Conservation (phyloP, 2,113 vertebrate species). For the Saccopteryx bilineata region DNA sequence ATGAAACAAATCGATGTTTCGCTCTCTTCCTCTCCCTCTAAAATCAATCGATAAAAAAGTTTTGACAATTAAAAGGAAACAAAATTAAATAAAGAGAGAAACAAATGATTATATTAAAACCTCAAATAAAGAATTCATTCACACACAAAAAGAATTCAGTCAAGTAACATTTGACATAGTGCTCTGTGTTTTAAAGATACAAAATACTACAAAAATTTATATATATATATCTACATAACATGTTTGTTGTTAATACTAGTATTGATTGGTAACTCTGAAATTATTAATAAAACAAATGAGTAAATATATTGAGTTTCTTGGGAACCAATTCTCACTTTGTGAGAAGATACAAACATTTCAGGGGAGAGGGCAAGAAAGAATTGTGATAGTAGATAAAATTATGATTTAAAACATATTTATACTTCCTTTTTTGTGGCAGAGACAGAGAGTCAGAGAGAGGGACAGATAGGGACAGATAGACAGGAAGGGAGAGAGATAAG, state of each 20-base stretch:
- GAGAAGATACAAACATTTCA: neutral
- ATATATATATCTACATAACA: neutral
- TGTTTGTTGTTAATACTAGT: neutral
- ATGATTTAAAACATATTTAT: neutral
- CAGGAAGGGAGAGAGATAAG: no score
- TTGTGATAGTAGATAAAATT: neutral
- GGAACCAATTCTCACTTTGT: neutral
- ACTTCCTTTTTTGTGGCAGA: neutral
- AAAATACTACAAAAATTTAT: neutral
- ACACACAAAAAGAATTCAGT: neutral
- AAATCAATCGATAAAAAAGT: no score
- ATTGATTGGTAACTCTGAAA: neutral
- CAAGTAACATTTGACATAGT: conserved; percentile 4
- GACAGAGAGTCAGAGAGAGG: no score
- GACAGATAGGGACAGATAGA: no score
- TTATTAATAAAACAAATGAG: neutral
- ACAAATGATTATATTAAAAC: neutral
- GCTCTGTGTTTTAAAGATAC: neutral
- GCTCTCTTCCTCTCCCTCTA: no score
- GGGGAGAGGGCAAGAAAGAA: neutral
- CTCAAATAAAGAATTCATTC: neutral
- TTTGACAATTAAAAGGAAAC: neutral
- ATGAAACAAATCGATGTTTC: no score
- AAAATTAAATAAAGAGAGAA: conserved; percentile 14
- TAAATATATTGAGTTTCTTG: neutral